A percentile compares a stretch with the other conserved stretches of the same genome.
Conservation (phyloP, 2,113 vertebrate species). For the Nematolebias whitei region DNA sequence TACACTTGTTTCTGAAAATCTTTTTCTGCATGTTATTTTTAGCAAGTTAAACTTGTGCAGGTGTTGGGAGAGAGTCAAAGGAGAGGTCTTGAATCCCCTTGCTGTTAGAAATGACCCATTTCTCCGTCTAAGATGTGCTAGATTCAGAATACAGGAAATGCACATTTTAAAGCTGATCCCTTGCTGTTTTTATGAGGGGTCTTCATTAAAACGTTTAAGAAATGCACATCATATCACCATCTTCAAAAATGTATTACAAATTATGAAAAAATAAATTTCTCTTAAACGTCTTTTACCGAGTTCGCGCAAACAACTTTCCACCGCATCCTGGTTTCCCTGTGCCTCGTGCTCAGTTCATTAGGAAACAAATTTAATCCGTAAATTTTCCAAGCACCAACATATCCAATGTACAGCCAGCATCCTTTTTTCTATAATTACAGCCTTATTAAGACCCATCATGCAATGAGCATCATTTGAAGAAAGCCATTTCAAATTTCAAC, state of each 20-base stretch:
- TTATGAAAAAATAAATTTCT: too few species aligned
- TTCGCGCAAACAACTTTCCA: too few species aligned
- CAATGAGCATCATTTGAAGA: constrained; percentile 42
- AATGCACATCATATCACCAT: neutral
- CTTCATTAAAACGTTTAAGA: neutral
- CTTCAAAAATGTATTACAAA: too few species aligned
- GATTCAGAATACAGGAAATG: constrained; percentile 42
- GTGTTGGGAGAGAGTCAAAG: constrained; percentile 64
- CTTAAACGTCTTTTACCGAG: too few species aligned
- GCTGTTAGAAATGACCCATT: constrained; percentile 61
- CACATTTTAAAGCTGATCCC: constrained; percentile 12
- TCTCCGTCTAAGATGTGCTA: constrained; percentile 59
- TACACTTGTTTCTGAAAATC: neutral
- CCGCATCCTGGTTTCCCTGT: neutral
- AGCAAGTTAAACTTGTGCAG: constrained; percentile 53
- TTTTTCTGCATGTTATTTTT: constrained; percentile 57
- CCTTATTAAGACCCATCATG: constrained; percentile 58
- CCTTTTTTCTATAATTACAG: constrained; percentile 51
- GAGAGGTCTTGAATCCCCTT: constrained; percentile 60
- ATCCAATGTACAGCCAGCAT: constrained; percentile 43
- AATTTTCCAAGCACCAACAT: constrained; percentile 31
- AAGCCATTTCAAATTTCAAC: constrained; percentile 48
- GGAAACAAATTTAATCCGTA: constrained; percentile 41
- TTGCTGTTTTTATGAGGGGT: neutral
- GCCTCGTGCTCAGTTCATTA: constrained; percentile 12